These are phyloP conservation scores for Chionomys nivalis DNA, from an alignment of 2,113 vertebrate species.

Conservation along the genomic window DNA sequence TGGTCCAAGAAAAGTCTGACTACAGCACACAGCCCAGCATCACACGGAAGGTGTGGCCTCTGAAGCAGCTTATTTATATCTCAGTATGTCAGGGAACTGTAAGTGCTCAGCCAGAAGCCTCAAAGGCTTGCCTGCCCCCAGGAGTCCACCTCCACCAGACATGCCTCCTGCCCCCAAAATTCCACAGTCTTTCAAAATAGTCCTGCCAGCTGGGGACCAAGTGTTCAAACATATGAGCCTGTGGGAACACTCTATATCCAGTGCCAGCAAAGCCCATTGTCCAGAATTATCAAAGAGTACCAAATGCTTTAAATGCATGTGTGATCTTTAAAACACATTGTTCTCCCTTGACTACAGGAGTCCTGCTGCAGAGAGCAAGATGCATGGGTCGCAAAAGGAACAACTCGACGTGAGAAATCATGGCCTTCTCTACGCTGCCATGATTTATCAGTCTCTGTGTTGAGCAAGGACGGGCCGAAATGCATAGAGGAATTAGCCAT, in stretches of 20 bases:
- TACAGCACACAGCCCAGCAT: neutral
- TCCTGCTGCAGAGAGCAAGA: slow-evolving; percentile 17
- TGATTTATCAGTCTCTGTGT: neutral
- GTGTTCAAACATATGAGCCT: neutral
- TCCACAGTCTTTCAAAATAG: neutral
- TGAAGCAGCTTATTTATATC: neutral
- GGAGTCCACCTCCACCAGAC: neutral
- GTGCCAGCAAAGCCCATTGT: neutral
- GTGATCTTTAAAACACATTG: neutral
- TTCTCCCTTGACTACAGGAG: neutral
- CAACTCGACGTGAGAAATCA: slow-evolving; percentile 32
- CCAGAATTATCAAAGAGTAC: neutral
- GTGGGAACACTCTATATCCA: neutral
- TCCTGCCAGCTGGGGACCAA: neutral
- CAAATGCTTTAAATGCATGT: slow-evolving; percentile 20
- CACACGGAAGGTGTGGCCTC: neutral
- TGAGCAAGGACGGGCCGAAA: slow-evolving; percentile 1
- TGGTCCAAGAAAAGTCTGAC: neutral
- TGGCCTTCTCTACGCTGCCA: slow-evolving; percentile 27
- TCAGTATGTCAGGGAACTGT: neutral
- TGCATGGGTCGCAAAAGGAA: slow-evolving; percentile 24
- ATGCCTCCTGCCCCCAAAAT: neutral
- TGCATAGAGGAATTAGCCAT: neutral
- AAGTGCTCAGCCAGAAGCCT: neutral
- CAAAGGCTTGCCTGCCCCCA: neutral